Evolutionary conservation across 2,797 vertebrate genomes (phyloP), one percentile per base, ranked within the genome.

Genomic region (Atherinosoma microstoma): DNA sequence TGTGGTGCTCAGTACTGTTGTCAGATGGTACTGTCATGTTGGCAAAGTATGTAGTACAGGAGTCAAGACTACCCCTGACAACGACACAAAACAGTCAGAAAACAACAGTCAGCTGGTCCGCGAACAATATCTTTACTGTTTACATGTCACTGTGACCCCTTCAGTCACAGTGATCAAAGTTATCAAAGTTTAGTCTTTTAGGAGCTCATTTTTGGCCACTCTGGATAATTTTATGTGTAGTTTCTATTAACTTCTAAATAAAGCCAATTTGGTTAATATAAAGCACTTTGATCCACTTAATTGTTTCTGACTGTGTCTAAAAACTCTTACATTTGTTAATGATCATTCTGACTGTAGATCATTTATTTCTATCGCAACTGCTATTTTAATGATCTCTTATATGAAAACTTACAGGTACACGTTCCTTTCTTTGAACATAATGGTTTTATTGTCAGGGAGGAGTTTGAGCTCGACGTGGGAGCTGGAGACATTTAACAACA

Each of bases 401-500:
- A 34, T 15, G 0, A 40, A 4, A 47, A 67, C 85, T 82, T 69
- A 84, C 80, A 0, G 0, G 36, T 40, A 49, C 6, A 10, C 0
- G 35, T 74, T 85, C 38, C 58, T 61, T 74, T 84, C 76, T 0
- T 0, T 20, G 64, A 1, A 72, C 1, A 0, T 0, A 4, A 80
- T 3, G 10, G 63, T 74, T n/a, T 3, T 57, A 10, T 76, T 73
- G 71, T 84, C 68, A 1, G 32, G 0, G 7, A 1, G 29, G 7
- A 75, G 65, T 2, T 24, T 22, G 2, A 84, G 7, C 67, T 76
- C 58, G 0, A 69, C 27, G 1, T 58, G 42, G 20, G 76, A 82
- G 54, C 40, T 78, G 72, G 2, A 2, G 0, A 68, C 0, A 3
- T 71, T 61, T 0, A 0, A 0, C 16, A 77, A 2, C 6, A 75